Evolutionary conservation across 2,888 invertebrate genomes (phyloP), one percentile per base, ranked within the genome.

Genomic region (Metacarcinus magister): DNA sequence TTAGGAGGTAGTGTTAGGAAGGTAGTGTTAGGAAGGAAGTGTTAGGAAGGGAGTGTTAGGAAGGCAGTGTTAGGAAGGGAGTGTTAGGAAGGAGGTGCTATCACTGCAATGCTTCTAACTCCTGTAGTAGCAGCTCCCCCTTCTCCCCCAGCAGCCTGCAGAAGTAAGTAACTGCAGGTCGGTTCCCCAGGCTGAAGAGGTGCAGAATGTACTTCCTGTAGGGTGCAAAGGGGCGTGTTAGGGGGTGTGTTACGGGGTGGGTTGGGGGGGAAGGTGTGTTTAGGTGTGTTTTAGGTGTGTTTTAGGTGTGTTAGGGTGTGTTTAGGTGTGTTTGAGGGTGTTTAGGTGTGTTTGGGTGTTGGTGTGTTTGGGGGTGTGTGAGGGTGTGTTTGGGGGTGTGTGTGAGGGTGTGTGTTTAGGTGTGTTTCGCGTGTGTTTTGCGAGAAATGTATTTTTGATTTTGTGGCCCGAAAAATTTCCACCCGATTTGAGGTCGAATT

Each of bases 121-220:
- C 96, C 54, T 95, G 96, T 16, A 96, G 91, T 7, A 96, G 95
- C 1, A 32, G 44, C 1, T 94, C 60, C 39, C 97, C 97, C 43
- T 96, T 95, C 48, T 96, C 96, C 54, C 97, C 97, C 96, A 97
- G 90, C 39, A 96, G 89, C 43, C 93, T 94, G 48, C 97, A 97
- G 93, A 96, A 95, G 82, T 97, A 87, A 10, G 95, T 54, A 23
- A 97, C 97, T 0, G 97, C 97, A 3, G 96, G 97, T 16, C 93
- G 48, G 48, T 97, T 97, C 5, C 97, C 97, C 39, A 97, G 94
- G 8, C 97, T 96, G 89, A 96, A 97, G 91, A 97, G 93, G 67
- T 97, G 96, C 0, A 97, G 93, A 16, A 96, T 94, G 60, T 97
- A 97, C 60, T 97, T 97, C 91, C 97, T 97, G 96, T 91, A 8